These are phyloP conservation scores for Conomelus anceps DNA, from an alignment of 2,888 invertebrate species.

Conservation along the genomic window DNA sequence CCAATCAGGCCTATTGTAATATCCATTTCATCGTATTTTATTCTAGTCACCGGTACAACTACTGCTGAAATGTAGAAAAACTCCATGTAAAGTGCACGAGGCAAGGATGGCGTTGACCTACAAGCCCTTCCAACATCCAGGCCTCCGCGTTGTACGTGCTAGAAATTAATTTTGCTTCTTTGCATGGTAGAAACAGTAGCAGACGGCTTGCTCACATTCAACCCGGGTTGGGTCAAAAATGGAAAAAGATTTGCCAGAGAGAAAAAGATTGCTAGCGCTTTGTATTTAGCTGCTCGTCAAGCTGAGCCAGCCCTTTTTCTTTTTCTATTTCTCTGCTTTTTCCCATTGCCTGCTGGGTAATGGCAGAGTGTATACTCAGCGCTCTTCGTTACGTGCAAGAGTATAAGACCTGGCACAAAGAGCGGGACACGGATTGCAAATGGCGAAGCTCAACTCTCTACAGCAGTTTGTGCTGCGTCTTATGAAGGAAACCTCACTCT, in stretches of 20 bases:
- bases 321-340: background rate
- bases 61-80: background rate
- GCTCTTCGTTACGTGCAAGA: background rate
- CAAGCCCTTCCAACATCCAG: background rate
- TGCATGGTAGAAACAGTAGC: background rate
- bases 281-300: background rate
- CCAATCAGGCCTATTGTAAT: background rate
- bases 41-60: background rate
- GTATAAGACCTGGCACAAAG: background rate
- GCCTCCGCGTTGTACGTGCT: background rate
- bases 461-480: background rate
- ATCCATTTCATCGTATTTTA: background rate
- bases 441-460: background rate
- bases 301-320: background rate
- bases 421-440: background rate
- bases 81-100: background rate
- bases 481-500: background rate
- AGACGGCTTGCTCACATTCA: background rate
- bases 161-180: background rate
- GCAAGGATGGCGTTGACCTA: background rate
- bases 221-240: background rate
- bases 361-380: background rate
- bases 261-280: background rate
- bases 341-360: background rate
- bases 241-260: background rate